Percentiles rank a stretch among this genome's conserved stretches.
phyloP scores from a whole-genome alignment of 2,888 invertebrate species.

The Trichogramma evanescens region DNA sequence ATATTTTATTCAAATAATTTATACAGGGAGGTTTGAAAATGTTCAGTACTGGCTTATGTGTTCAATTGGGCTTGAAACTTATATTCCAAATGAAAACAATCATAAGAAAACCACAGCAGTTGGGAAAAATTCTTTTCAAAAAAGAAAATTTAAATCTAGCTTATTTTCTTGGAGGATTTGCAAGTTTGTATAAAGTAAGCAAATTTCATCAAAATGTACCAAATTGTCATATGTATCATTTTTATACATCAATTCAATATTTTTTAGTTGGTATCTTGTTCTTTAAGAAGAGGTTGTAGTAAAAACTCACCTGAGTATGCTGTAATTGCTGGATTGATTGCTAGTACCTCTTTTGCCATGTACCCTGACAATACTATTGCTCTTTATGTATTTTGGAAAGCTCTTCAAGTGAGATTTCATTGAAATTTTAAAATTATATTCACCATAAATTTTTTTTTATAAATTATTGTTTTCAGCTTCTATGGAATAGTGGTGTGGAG shows the following conservation, averaged over 20 bases:
- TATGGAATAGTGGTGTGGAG: conserved; percentile 66
- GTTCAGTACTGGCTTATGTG: conserved; percentile 57
- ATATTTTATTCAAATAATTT: conserved; percentile 12
- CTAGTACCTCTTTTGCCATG: conserved; percentile 63
- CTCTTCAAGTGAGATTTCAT: conserved; percentile 58
- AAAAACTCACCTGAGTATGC: conserved; percentile 60
- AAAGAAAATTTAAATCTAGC: conserved; percentile 57
- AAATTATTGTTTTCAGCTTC: conserved; percentile 50
- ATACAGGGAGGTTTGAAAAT: conserved; percentile 55
- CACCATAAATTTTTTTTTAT: conserved; percentile 9
- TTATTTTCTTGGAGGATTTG: conserved; percentile 63
- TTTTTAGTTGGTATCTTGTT: conserved; percentile 59
- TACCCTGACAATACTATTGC: conserved; percentile 73
- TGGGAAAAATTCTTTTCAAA: conserved; percentile 52
- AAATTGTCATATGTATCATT: neutral
- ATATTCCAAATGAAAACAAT: conserved; percentile 54
- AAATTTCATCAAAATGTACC: conserved; percentile 7
- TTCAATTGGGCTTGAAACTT: conserved; percentile 57
- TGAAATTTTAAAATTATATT: conserved; percentile 5
- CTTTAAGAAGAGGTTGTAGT: conserved; percentile 56
- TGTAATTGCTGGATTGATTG: conserved; percentile 63
- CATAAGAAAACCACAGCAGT: conserved; percentile 49
- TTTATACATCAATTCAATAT: neutral
- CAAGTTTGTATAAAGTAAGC: conserved; percentile 61
- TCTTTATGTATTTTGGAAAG: conserved; percentile 78